Base-by-base conservation (phyloP, 2,888 invertebrate species). In the Nyleta sp. region DNA sequence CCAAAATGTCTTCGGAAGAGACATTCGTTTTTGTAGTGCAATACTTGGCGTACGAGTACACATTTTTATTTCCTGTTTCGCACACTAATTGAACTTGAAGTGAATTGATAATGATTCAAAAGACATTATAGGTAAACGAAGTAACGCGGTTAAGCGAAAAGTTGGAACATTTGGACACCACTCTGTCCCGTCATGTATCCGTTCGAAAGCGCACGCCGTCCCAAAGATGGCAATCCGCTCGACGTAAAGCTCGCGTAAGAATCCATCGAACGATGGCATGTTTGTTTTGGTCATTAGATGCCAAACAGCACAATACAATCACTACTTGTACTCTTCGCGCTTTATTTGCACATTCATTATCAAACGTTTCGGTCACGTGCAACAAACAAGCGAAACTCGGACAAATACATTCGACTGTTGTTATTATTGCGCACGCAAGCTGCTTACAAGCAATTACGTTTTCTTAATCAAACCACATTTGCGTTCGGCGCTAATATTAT, bases 401-500 rank as follows among this genome's bases (percentile, higher is more conserved):
- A 24, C 24, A 24, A 7, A 24, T 7, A 24, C 46, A 24, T 52
- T 62, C 18, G 13, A 64, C 55, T 5, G n/a, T n/a, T n/a, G n/a
- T n/a, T n/a, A n/a, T 11, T 3, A 38, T 18, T 33, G 73, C n/a
- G 44, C 57, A 59, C 57, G 57, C 52, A 52, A 35, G 28, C 38
- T 17, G 44, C 42, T 18, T 40, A 11, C 20, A 40, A 11, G 33
- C 33, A 24, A 42, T 31, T 17, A 42, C 7, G 10, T 8, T 22
- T 35, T 57, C 38, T 40, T 18, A 33, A 31, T 31, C 35, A 17
- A 50, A 31, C 13, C 1, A n/a, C n/a, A n/a, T n/a, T 31, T 40
- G 42, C 38, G 33, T 50, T 40, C 38, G 57, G 48, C 64, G 38
- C 44, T 50, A 52, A 92, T 92, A 92, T 94, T 92, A 91, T 93